Evolutionary conservation across 2,113 vertebrate genomes (phyloP).

Genomic region (Lampris incognitus): DNA sequence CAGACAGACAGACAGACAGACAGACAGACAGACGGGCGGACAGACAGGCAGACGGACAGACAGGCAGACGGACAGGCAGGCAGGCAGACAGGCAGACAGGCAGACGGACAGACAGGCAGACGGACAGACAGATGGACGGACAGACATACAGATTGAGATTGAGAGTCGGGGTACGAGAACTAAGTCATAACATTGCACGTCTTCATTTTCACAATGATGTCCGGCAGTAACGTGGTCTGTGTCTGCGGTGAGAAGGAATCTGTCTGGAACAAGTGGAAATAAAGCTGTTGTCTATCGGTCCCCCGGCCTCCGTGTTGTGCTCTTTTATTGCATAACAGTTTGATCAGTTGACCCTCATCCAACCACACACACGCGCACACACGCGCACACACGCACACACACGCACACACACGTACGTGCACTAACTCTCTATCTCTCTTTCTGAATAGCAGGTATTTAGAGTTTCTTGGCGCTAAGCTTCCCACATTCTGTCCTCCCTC

Average conservation of each 20-base stretch:
- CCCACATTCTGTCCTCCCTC: conserved; percentile 55
- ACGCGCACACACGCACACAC: no score
- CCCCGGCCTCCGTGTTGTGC: background rate
- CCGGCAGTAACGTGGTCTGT: conserved; percentile 14
- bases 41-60: conserved; percentile 54
- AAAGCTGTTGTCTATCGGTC: conserved; percentile 45
- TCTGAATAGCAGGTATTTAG: conserved; percentile 73
- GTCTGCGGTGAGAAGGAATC: conserved; percentile 26
- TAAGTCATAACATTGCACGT: conserved; percentile 31
- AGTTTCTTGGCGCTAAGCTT: conserved; percentile 59
- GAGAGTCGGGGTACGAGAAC: conserved; percentile 31
- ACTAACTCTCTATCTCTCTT: conserved; percentile 42
- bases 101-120: conserved; percentile 54
- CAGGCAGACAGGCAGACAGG: conserved; percentile 45
- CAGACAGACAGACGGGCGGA: conserved; percentile 36
- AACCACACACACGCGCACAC: no score
- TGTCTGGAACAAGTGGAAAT: conserved; percentile 48
- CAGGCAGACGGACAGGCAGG: conserved; percentile 62
- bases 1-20: conserved; percentile 60
- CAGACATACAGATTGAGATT: conserved; percentile 27
- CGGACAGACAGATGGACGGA: conserved; percentile 62
- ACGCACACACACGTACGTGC: no score
- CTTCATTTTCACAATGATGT: conserved; percentile 36
- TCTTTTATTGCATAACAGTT: conserved; percentile 36
- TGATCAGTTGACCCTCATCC: conserved; percentile 33